Conservation (phyloP, 2,888 invertebrate species). For the Trachelus troglodyta region DNA sequence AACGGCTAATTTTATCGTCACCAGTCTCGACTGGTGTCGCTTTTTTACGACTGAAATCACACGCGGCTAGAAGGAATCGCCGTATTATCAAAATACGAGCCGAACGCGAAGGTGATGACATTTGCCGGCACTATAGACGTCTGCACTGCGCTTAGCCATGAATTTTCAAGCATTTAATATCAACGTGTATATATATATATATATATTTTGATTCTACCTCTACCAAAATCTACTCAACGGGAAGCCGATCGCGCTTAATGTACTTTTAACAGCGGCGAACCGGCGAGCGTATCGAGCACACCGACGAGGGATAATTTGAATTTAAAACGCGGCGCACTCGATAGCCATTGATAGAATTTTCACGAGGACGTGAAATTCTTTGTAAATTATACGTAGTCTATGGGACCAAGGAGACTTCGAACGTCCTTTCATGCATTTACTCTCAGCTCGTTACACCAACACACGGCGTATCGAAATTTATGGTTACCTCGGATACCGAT, state of each 20-base stretch:
- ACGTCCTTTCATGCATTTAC: neutral
- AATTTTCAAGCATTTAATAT: neutral
- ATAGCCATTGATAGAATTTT: neutral
- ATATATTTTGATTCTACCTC: neutral
- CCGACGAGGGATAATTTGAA: neutral
- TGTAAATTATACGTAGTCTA: neutral
- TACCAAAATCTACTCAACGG: neutral
- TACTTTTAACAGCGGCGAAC: neutral
- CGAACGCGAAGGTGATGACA: neutral
- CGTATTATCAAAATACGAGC: neutral
- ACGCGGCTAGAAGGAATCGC: neutral
- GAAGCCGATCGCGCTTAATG: neutral
- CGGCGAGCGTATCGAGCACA: neutral
- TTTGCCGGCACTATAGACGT: neutral
- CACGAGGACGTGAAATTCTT: neutral
- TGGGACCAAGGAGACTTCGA: neutral
- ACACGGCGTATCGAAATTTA: neutral
- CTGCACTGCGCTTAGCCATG: neutral
- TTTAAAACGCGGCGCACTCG: neutral
- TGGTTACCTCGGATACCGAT: conserved; percentile 5
- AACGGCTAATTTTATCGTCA: neutral
- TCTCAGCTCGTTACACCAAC: neutral
- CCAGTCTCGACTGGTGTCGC: neutral
- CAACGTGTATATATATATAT: neutral
- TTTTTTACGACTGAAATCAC: neutral